A percentile compares a stretch with the other conserved stretches of the same genome.
phyloP scores from a whole-genome alignment of 2,113 vertebrate genomes.

The Cynopterus brachyotis region DNA sequence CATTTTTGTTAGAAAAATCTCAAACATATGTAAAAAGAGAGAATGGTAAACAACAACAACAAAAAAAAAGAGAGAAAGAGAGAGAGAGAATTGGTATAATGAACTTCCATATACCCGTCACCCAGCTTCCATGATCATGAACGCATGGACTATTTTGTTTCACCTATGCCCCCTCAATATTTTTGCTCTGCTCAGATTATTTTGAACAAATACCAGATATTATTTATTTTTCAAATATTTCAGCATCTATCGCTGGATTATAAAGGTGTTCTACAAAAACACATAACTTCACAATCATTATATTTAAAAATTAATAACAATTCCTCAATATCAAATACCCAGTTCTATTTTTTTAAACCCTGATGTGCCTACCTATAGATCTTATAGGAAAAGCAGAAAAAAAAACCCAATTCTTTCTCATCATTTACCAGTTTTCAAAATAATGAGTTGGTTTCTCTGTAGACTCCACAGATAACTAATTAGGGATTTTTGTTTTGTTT shows the following conservation, averaged over 20 bases:
- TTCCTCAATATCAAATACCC: neutral
- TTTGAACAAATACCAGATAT: neutral
- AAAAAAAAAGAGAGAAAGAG: neutral
- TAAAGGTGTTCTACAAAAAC: neutral
- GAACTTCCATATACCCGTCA: neutral
- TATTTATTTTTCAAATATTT: neutral
- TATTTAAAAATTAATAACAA: neutral
- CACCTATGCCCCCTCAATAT: neutral
- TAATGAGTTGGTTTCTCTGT: neutral
- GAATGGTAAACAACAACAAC: neutral
- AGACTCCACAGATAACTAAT: neutral
- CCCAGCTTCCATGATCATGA: neutral
- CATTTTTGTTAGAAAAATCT: neutral
- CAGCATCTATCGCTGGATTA: neutral
- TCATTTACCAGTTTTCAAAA: conserved; percentile 3
- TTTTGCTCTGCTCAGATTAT: neutral
- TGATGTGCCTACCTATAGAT: neutral
- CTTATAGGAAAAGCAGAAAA: neutral
- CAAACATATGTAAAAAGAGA: neutral
- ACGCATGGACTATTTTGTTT: neutral
- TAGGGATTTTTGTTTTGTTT: neutral
- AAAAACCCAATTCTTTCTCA: neutral
- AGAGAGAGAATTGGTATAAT: neutral
- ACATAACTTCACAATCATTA: neutral
- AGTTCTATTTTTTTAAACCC: neutral